A percentile compares a stretch with the other conserved stretches of the same genome.
These are phyloP conservation scores for Eucidaris tribuloides DNA, from an alignment of 35 echinoderm and acorn worm species.

Conservation along the genomic window DNA sequence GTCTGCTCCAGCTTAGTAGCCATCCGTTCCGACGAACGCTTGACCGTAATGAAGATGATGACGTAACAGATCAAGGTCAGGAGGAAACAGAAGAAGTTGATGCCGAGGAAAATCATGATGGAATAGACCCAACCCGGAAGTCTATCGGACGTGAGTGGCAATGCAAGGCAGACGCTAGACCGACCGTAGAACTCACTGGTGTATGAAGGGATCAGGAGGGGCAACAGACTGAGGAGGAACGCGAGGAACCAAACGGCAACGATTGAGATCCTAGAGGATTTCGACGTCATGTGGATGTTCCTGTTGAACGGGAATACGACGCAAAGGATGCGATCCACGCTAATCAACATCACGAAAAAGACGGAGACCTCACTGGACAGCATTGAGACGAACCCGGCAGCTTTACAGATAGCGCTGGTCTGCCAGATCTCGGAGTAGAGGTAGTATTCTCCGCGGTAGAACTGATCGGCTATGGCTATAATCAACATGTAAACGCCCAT, in stretches of 20 bases:
- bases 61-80: slow-evolving; percentile 13
- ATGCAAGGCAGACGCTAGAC: no score
- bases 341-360: slow-evolving; percentile 26
- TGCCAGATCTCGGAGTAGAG: background rate
- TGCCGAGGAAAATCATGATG: slow-evolving; percentile 22
- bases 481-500: slow-evolving; percentile 40
- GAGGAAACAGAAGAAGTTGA: slow-evolving; percentile 37
- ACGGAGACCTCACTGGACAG: slow-evolving; percentile 35
- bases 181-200: no score
- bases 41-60: slow-evolving; percentile 10
- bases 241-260: no score
- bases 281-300: no score
- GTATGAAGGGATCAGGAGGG: no score
- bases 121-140: no score
- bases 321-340: no score
- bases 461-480: slow-evolving; percentile 19
- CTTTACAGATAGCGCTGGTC: slow-evolving; percentile 3
- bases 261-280: no score
- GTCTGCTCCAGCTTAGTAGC: no score
- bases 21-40: background rate
- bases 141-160: no score
- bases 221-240: no score
- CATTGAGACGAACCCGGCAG: background rate
- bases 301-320: no score
- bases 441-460: background rate